A percentile compares a stretch with the other conserved stretches of the same genome.
Conservation (phyloP, 2,888 invertebrate species). For the Agapostemon virescens region DNA sequence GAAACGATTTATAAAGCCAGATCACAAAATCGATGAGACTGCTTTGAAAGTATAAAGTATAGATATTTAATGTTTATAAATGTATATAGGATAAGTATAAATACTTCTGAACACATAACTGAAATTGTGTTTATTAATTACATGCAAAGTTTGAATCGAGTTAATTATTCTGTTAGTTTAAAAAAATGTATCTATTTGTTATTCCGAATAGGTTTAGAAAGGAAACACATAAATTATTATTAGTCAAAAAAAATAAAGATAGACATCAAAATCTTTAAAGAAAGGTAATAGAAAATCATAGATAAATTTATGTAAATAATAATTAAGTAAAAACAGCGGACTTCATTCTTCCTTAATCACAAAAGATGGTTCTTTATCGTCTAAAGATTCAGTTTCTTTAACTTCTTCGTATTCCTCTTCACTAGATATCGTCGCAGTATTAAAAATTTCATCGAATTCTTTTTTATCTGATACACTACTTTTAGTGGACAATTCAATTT, state of each 20-base stretch:
- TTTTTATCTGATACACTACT: background rate
- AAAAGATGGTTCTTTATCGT: constrained; percentile 5
- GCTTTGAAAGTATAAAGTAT: background rate
- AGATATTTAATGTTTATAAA: constrained; percentile 16
- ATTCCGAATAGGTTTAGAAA: background rate
- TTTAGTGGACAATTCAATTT: constrained; percentile 15
- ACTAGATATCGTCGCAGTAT: background rate
- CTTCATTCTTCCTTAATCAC: constrained; percentile 24
- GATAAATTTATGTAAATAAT: background rate
- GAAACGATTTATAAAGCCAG: constrained; percentile 85
- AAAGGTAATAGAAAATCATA: too few species aligned
- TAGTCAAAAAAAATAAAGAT: background rate
- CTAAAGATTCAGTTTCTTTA: constrained; percentile 12
- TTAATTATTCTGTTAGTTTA: background rate
- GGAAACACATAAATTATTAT: background rate
- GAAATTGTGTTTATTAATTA: background rate
- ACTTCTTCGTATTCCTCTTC: background rate
- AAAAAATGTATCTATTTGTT: background rate
- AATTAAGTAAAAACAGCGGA: background rate
- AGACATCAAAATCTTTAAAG: too few species aligned
- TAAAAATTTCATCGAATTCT: background rate
- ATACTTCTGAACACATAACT: background rate
- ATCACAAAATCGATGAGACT: constrained; percentile 82
- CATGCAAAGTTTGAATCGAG: background rate
- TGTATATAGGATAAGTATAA: constrained; percentile 30